Base-by-base conservation (phyloP, 2,113 vertebrate species). In the Cebus imitator region DNA sequence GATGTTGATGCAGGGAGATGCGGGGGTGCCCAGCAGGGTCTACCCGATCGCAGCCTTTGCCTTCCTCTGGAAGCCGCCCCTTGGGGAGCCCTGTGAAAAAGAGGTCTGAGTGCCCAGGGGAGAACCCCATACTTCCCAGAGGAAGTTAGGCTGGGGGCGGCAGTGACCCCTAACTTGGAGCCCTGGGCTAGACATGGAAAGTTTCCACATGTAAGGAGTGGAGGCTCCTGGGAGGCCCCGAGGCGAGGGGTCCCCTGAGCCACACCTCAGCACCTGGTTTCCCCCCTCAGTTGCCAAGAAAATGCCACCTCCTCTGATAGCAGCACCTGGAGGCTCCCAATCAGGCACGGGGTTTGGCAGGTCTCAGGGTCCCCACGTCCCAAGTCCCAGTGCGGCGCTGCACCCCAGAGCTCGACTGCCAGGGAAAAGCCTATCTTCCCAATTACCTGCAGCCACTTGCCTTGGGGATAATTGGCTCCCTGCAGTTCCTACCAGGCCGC, bases 381-480 rank as follows among this genome's bases (percentile, higher is more conserved):
- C 4, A 0, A 76, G 66, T 86, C 68, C 75, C 1, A 0, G 83
- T 72, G 30, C 0, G 0, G 5, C 11, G 8, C 68, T 18, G 12
- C 16, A 25, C 75, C 86, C 91, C n/a, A 72, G 91, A 1, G 25
- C 88, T 75, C 0, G 1, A 37, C 50, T 88, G 32, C 14, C 13
- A 0, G 68, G 96, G 98, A 95, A 96, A 98, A 98, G 97, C 97
- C 98, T 97, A 37, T 97, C 98, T 96, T 98, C 97, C 98, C 97
- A 98, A 98, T 98, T 98, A 97, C 93, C 97, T 94, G 95, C 0
- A 68, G 97, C 96, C 88, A 90, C 97, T 98, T 96, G 94, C 96
- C 97, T 98, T 97, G 97, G 96, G 94, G 94, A 98, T 98, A 98
- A 98, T 98, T 98, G 98, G 98, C 98, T 98, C 94, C 98, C 98